Base-by-base conservation (phyloP, 1,140 invertebrate genomes). In the Lycorma delicatula region DNA sequence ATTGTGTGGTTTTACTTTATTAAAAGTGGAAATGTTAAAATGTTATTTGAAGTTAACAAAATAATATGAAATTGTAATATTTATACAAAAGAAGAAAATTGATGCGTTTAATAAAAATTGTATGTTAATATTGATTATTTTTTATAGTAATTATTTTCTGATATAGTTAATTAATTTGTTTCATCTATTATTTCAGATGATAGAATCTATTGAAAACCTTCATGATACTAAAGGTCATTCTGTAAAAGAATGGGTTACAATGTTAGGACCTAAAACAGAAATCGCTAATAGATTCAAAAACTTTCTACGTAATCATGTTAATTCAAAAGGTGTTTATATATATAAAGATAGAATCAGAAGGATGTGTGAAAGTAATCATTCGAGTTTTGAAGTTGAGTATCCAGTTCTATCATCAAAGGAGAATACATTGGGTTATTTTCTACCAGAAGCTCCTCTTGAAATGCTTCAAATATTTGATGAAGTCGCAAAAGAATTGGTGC, bases 121-220 rank as follows among this genome's bases (percentile, higher is more conserved):
- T 46, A 7, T 46, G 6, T 48, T 16, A 22, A 22, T 48, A 16
- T 48, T 38, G 20, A n/a, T 28, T 52, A 34, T n/a, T 5, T 11
- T n/a, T n/a, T n/a, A n/a, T n/a, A n/a, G n/a, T n/a, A n/a, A n/a
- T n/a, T n/a, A n/a, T n/a, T n/a, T n/a, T n/a, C n/a, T n/a, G n/a
- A n/a, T n/a, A n/a, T n/a, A n/a, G n/a, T n/a, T n/a, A n/a, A n/a
- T n/a, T 22, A 26, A 59, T 60, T 49, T 47, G n/a, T 56, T 22
- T 62, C 36, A 55, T 60, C 29, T 58, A 13, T 64, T 60, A 57
- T 65, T 73, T 58, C 59, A 85, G 80, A 87, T 89, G 83, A 86
- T 97, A 54, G 95, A 98, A 75, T 95, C 92, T 34, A 96, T 98
- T 64, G 96, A 99, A 70, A 98, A 98, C 74, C 75, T 99, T 7